Conservation (phyloP, 30 jellyfish, hydroid and myxozoan species). For the Sanderia malayensis region DNA sequence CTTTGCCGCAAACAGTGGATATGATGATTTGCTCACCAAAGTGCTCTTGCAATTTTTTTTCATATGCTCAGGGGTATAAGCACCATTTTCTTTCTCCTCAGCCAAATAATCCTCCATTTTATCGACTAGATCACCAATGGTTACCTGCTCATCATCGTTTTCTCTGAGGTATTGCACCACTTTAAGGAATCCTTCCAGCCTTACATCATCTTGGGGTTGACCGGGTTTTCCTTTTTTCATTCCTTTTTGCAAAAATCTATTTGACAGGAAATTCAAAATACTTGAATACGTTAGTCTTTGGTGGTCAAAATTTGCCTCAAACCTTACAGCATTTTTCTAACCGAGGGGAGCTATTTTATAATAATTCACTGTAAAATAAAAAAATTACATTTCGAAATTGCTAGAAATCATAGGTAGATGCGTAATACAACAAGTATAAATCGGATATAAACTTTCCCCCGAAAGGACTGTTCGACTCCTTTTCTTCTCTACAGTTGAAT, state of each 20-base stretch:
- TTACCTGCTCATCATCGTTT: conserved; percentile 45
- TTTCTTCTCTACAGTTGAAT: not conserved
- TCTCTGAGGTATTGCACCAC: conserved; percentile 20
- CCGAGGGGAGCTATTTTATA: not conserved
- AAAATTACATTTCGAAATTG: not conserved
- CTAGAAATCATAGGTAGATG: not conserved
- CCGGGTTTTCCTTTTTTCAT: conserved; percentile 29
- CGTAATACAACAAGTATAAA: not conserved
- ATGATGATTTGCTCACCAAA: conserved; percentile 10
- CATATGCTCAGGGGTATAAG: conserved; percentile 38
- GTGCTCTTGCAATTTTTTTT: conserved; percentile 36
- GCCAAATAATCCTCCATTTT: conserved; percentile 29
- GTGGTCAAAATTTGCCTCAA: not conserved
- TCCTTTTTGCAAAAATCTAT: not conserved
- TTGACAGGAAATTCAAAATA: not conserved
- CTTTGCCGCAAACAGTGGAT: conserved; percentile 7
- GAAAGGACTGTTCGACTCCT: not conserved
- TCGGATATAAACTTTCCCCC: not conserved
- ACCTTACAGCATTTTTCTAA: conserved; percentile 1
- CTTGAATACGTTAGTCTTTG: not conserved
- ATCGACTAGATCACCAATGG: conserved; percentile 45
- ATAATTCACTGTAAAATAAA: not conserved
- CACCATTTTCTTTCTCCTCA: conserved; percentile 8
- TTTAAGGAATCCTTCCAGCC: conserved; percentile 25
- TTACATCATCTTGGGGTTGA: conserved; percentile 26